phyloP scores from a whole-genome alignment of 30 jellyfish, hydroid and myxozoan species.

The Euphysa ruthae region DNA sequence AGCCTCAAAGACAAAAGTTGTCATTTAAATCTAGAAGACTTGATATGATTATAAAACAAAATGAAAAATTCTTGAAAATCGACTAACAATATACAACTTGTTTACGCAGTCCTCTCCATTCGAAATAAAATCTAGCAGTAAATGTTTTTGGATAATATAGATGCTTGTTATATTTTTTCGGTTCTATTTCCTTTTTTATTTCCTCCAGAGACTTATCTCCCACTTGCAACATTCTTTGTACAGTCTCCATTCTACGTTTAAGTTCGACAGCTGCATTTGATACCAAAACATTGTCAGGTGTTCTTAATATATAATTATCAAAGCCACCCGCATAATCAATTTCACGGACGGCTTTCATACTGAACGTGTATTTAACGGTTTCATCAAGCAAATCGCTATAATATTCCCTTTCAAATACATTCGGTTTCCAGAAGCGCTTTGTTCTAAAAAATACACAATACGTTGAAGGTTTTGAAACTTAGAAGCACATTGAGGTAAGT shows the following conservation, averaged over 20 bases:
- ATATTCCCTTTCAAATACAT: slow-evolving; percentile 39
- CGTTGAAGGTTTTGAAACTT: no score
- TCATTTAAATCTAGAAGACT: no score
- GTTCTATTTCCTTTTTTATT: slow-evolving; percentile 51
- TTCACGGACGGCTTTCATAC: slow-evolving; percentile 48
- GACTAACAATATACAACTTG: slow-evolving; percentile 58
- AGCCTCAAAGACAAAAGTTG: no score
- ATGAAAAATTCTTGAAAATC: no score
- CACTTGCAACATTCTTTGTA: slow-evolving; percentile 41
- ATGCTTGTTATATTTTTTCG: slow-evolving; percentile 37
- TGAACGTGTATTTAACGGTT: slow-evolving; percentile 29
- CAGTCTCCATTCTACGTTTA: slow-evolving; percentile 51
- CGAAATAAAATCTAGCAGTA: slow-evolving; percentile 66
- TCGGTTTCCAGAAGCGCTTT: slow-evolving; percentile 68
- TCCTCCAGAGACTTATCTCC: slow-evolving; percentile 43
- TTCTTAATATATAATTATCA: slow-evolving; percentile 61
- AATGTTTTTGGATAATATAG: slow-evolving; percentile 23
- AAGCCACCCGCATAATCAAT: slow-evolving; percentile 81
- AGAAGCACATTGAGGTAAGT: no score
- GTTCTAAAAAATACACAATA: no score
- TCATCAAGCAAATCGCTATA: slow-evolving; percentile 58
- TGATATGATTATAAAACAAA: no score
- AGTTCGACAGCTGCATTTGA: slow-evolving; percentile 59
- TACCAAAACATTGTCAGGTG: slow-evolving; percentile 46
- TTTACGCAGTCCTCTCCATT: slow-evolving; percentile 61